Conservation (phyloP, 2,797 vertebrate species). For the Arnoldichthys spilopterus region DNA sequence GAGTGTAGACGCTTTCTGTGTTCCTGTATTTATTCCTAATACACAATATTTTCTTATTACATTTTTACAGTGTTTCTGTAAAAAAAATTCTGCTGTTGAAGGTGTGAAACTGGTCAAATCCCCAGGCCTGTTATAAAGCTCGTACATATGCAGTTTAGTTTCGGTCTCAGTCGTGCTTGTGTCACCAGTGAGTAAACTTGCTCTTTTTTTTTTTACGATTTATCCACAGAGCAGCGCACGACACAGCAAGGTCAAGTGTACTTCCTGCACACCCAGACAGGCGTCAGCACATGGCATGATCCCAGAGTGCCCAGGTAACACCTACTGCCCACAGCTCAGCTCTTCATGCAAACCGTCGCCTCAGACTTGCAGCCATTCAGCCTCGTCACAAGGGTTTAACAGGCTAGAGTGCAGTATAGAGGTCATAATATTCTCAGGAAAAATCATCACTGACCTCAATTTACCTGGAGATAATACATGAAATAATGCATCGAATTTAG, state of each 20-base stretch:
- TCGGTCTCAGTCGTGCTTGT: background rate
- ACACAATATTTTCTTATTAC: too few relatives aligned
- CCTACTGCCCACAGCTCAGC: background rate
- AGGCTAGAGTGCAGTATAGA: too few relatives aligned
- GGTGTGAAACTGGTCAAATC: background rate
- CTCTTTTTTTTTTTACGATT: constrained; percentile 11
- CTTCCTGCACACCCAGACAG: constrained; percentile 98
- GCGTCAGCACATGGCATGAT: constrained; percentile 98
- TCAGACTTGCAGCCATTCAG: too few relatives aligned
- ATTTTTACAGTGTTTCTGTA: background rate
- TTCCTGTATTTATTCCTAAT: too few relatives aligned
- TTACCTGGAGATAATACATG: background rate
- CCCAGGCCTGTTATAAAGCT: background rate
- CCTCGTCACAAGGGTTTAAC: background rate
- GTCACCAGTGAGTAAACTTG: background rate
- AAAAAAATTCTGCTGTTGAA: background rate
- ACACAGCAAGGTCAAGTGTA: constrained; percentile 98
- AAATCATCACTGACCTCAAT: background rate
- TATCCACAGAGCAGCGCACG: constrained; percentile 92
- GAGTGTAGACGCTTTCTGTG: too few relatives aligned
- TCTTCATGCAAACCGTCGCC: background rate
- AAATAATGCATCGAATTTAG: background rate
- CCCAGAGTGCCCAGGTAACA: constrained; percentile 93
- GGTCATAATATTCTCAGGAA: background rate
- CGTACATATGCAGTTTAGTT: background rate